Base-by-base conservation (phyloP, 2,113 vertebrate genomes). In the Xiphorhynchus elegans region DNA sequence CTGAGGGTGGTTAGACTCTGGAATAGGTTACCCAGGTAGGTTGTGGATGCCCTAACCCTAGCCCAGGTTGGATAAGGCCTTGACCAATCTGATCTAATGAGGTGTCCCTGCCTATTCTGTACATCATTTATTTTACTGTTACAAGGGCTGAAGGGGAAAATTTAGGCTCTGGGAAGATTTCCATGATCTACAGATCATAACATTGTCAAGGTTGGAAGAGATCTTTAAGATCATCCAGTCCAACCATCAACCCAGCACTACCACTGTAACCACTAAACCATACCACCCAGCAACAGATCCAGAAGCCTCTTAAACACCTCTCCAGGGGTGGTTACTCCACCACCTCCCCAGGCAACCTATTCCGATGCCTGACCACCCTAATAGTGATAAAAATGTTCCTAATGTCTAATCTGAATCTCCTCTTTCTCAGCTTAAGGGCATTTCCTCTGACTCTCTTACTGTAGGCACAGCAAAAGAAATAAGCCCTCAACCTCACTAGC, bases 381-480 rank as follows among this genome's bases (percentile, higher is more conserved):
- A 75, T 1, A 24, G 18, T 17, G 33, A 62, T 44, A 29, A n/a
- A n/a, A 6, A 25, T 1, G 4, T 68, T 78, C 28, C 19, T 53
- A 8, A n/a, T 68, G 20, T 46, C 39, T 60, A 17, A 17, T 53
- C 19, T 53, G 62, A 60, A 60, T 67, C 23, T 59, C 8, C 18
- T 4, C 15, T 46, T 2, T 46, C 23, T 52, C 28, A 29, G 1
- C 3, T 46, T 59, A n/a, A 39, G 10, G 5, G 8, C 6, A 46
- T 82, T 60, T 75, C 33, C 9, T 68, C 39, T 46, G 19, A 19
- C 46, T 6, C 28, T n/a, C 46, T 53, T 39, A 44, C 10, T 39
- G 15, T 12, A 44, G 16, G n/a, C 7, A n/a, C 2, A 0, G 11
- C 1, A 46, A 15, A 63, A 64, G 15, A n/a, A 13, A 46, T 3